Percentiles rank a stretch among this genome's conserved stretches.
Conservation (phyloP, 2,113 vertebrate genomes). For the Toxotes chatareus region DNA sequence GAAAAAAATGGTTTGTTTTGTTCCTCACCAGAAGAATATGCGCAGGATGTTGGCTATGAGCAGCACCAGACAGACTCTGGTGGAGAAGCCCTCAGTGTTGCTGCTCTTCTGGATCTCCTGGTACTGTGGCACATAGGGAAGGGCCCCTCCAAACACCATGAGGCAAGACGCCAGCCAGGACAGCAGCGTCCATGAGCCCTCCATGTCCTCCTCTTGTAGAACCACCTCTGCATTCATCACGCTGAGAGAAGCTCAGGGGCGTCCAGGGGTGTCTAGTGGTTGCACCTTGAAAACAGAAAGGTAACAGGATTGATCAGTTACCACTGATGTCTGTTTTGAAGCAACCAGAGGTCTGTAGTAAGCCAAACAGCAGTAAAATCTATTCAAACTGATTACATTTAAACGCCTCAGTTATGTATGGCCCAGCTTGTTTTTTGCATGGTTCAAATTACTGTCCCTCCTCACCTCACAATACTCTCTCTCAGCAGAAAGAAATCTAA, state of each 20-base stretch:
- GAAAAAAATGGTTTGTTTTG: background rate
- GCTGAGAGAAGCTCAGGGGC: background rate
- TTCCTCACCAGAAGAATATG: slow-evolving; percentile 88
- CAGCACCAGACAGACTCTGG: slow-evolving; percentile 86
- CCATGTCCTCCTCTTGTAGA: slow-evolving; percentile 64
- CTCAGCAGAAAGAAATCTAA: background rate
- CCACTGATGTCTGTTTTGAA: background rate
- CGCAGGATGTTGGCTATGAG: slow-evolving; percentile 88
- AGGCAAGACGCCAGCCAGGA: slow-evolving; percentile 83
- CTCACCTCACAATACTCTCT: slow-evolving; percentile 6
- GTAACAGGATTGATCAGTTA: background rate
- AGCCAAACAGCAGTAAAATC: background rate
- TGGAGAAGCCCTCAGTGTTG: slow-evolving; percentile 87
- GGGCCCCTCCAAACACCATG: slow-evolving; percentile 85
- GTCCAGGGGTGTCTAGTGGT: background rate
- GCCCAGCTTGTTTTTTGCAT: background rate
- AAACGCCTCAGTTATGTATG: slow-evolving; percentile 1
- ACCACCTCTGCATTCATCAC: slow-evolving; percentile 67
- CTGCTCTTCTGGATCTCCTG: slow-evolving; percentile 84
- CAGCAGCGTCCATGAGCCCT: slow-evolving; percentile 75
- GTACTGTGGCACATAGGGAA: slow-evolving; percentile 88
- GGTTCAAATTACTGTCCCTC: background rate
- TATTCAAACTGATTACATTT: background rate
- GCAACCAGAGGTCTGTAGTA: background rate
- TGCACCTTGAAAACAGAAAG: background rate